Conservation (phyloP, 2,888 invertebrate genomes). For the Hirtodrosophila trivittata region DNA sequence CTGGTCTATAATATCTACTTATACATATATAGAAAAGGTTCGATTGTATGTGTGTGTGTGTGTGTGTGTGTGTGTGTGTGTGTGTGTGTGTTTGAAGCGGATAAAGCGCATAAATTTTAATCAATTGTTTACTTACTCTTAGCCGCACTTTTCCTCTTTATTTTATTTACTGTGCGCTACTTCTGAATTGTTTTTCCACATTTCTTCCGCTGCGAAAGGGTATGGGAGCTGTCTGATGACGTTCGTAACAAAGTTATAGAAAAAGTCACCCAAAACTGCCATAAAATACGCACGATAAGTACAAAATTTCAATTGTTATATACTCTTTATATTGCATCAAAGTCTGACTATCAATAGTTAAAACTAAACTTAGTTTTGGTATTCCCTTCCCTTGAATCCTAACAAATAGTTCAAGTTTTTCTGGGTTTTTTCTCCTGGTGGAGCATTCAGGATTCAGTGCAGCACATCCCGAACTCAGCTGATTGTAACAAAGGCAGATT, state of each 20-base stretch:
- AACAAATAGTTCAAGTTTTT: no score
- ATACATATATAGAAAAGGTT: conserved; percentile 26
- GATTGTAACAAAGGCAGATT: conserved; percentile 76
- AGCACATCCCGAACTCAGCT: conserved; percentile 33
- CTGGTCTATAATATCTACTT: conserved; percentile 46
- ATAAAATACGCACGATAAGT: background rate
- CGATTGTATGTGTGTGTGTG: conserved; percentile 37
- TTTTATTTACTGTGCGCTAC: conserved; percentile 64
- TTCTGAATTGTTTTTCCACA: conserved; percentile 54
- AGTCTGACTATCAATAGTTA: no score
- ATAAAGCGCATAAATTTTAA: conserved; percentile 74
- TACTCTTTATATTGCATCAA: conserved; percentile 14
- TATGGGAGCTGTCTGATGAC: conserved; percentile 22
- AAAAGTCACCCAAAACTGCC: no score
- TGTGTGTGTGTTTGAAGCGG: conserved; percentile 26
- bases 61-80: conserved; percentile 18
- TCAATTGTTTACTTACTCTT: conserved; percentile 76
- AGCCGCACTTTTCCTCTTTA: conserved; percentile 49
- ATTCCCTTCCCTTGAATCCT: no score
- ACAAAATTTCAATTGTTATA: background rate
- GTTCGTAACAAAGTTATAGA: background rate
- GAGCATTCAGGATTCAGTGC: conserved; percentile 9
- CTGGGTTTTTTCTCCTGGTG: no score
- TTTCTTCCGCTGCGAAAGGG: conserved; percentile 27
- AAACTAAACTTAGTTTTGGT: no score